Evolutionary conservation across 2,113 vertebrate species (phyloP).

Genomic region (Microcebus ravelobensis): DNA sequence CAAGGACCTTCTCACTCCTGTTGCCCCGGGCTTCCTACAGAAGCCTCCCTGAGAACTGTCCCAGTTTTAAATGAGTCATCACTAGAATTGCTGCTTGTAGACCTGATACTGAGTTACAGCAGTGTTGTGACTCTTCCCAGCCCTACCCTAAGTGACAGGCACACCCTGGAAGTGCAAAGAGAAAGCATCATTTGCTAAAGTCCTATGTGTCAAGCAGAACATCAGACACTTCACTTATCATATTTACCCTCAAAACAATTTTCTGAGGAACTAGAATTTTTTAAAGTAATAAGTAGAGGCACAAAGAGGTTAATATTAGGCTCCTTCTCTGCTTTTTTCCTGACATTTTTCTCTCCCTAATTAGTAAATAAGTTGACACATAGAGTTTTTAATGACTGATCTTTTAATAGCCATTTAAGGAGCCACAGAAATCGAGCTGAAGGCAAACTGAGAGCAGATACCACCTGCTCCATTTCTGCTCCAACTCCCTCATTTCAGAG

Average conservation of each 20-base stretch:
- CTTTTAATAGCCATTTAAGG: neutral
- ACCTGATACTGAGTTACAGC: neutral
- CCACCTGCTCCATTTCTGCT: neutral
- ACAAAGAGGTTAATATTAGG: neutral
- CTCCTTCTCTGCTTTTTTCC: neutral
- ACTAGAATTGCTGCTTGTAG: neutral
- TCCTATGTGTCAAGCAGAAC: accelerated
- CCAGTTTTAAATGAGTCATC: neutral
- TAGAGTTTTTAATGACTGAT: neutral
- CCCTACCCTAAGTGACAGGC: neutral
- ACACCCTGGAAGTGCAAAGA: neutral
- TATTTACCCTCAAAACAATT: neutral
- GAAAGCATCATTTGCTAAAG: neutral
- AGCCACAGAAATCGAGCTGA: neutral
- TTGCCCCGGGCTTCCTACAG: neutral
- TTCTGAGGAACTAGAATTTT: neutral
- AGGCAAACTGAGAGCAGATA: neutral
- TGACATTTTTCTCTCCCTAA: neutral
- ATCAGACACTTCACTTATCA: neutral
- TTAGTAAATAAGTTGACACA: neutral
- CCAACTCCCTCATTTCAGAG: neutral
- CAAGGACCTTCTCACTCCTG: too few relatives aligned
- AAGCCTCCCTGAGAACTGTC: neutral
- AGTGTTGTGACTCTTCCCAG: neutral
- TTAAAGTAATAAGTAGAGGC: neutral